A percentile compares a stretch with the other conserved stretches of the same genome.
These are phyloP conservation scores for Saccostrea glomerata DNA, from an alignment of 1,140 invertebrate species.

Conservation along the genomic window DNA sequence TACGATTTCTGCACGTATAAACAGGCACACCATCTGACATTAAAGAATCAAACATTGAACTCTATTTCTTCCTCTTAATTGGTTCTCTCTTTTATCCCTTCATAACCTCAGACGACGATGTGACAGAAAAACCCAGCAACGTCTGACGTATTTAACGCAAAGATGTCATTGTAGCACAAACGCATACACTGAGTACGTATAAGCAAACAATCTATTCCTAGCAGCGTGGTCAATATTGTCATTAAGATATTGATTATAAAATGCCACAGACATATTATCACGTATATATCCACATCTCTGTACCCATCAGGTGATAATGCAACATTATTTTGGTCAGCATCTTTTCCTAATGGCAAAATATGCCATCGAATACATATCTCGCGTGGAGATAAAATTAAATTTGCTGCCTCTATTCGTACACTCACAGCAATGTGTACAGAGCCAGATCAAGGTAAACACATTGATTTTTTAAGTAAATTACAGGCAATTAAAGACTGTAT, in stretches of 20 bases:
- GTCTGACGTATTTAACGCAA: too few relatives aligned
- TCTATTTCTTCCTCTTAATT: too few relatives aligned
- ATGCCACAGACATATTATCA: background rate
- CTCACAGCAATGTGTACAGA: background rate
- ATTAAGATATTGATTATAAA: background rate
- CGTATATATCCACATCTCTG: background rate
- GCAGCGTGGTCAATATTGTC: background rate
- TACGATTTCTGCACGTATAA: too few relatives aligned
- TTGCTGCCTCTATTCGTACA: too few relatives aligned
- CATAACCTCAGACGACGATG: too few relatives aligned
- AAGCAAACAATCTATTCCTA: background rate
- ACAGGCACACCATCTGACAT: too few relatives aligned
- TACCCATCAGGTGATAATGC: background rate
- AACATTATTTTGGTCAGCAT: background rate
- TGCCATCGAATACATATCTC: too few relatives aligned
- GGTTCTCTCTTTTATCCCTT: too few relatives aligned
- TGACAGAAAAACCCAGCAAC: too few relatives aligned
- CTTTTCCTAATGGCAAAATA: background rate
- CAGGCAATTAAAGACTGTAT: conserved; percentile 1
- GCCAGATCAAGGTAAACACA: background rate
- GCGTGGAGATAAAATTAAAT: too few relatives aligned
- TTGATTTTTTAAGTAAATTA: background rate
- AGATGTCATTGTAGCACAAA: too few relatives aligned
- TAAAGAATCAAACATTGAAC: too few relatives aligned
- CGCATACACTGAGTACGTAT: background rate